Evolutionary conservation across 2,888 invertebrate species (phyloP).

Genomic region (Drosophila nigricruria): DNA sequence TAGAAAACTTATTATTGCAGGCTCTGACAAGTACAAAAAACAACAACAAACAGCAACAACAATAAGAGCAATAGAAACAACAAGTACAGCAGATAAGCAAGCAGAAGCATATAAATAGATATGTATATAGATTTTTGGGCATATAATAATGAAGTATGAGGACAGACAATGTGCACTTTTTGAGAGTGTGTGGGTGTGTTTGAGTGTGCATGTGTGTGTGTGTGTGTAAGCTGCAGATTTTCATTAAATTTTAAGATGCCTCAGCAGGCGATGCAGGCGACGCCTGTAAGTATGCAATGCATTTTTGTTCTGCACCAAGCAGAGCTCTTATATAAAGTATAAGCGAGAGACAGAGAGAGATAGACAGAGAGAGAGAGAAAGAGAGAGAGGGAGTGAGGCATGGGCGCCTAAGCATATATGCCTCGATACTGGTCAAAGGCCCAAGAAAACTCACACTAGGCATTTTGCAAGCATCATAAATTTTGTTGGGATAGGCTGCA

Average conservation of each 20-base stretch:
- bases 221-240: constrained; percentile 61
- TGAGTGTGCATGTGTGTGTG: constrained; percentile 21
- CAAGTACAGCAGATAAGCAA: constrained; percentile 37
- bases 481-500: constrained; percentile 38
- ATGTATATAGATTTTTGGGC: constrained; percentile 58
- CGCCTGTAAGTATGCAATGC: constrained; percentile 64
- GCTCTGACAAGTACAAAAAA: constrained; percentile 74
- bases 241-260: constrained; percentile 82
- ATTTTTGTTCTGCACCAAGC: constrained; percentile 69
- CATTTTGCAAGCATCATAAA: constrained; percentile 51
- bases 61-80: constrained; percentile 60
- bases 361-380: not conserved
- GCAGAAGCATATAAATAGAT: constrained; percentile 33
- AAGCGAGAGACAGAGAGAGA: not conserved
- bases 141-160: constrained; percentile 61
- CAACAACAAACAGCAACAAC: constrained; percentile 54
- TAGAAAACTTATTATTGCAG: constrained; percentile 79
- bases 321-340: constrained; percentile 38
- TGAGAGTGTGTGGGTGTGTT: constrained; percentile 13
- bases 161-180: constrained; percentile 30
- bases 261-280: constrained; percentile 39
- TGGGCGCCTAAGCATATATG: too few relatives aligned
- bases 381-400: not conserved
- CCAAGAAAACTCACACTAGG: constrained; percentile 78
- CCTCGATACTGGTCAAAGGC: constrained; percentile 65